These are phyloP conservation scores for Macrostomum cliftonense DNA, from an alignment of 2,888 invertebrate species.

Conservation along the genomic window DNA sequence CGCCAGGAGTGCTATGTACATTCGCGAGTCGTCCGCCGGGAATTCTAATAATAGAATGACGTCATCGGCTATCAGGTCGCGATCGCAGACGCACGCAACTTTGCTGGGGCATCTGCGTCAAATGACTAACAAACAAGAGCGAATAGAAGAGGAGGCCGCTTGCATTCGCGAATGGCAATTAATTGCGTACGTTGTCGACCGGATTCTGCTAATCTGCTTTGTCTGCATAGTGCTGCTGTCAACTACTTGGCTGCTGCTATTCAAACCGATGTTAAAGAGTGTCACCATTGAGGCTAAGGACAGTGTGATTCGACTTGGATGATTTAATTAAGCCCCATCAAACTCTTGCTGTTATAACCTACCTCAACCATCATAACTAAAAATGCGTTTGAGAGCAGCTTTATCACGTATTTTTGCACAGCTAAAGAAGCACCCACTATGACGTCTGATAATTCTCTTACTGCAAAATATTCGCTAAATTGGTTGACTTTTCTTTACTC, in stretches of 20 bases:
- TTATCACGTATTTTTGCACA: too few relatives aligned
- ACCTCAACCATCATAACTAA: too few relatives aligned
- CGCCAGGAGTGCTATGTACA: constrained; percentile 4
- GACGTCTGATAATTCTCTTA: too few relatives aligned
- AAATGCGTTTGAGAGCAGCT: too few relatives aligned
- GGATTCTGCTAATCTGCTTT: constrained; percentile 42
- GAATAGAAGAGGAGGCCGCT: constrained; percentile 17
- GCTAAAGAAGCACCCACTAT: too few relatives aligned
- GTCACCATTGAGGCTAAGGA: constrained; percentile 13
- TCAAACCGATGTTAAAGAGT: constrained; percentile 35
- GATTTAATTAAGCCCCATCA: too few relatives aligned
- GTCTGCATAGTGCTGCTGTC: constrained; percentile 22
- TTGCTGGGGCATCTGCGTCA: constrained; percentile 22
- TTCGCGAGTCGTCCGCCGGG: background rate
- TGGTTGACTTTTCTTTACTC: too few relatives aligned
- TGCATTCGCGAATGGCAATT: constrained; percentile 31
- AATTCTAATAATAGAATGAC: background rate
- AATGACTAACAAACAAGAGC: constrained; percentile 21
- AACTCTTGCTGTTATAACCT: too few relatives aligned
- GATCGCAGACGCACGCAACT: constrained; percentile 17
- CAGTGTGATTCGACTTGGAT: too few relatives aligned
- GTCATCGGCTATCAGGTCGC: background rate
- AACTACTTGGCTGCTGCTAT: constrained; percentile 39
- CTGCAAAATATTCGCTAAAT: too few relatives aligned
- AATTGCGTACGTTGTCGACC: constrained; percentile 41